Evolutionary conservation across 1,140 invertebrate species (phyloP), one percentile per base, ranked within the genome.

Genomic region (Maconellicoccus hirsutus): DNA sequence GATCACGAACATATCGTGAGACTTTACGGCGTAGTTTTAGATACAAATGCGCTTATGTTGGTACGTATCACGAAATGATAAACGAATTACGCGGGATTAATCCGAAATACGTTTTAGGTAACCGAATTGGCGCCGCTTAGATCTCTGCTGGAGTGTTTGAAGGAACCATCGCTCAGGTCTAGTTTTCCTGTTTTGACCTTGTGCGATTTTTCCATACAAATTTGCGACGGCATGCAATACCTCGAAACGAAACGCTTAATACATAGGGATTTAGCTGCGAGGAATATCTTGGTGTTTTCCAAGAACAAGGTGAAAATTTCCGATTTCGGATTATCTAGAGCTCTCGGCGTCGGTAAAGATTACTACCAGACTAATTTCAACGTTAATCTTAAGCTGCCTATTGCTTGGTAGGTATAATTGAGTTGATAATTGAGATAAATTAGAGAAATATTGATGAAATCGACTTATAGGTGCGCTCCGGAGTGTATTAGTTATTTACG

Each of bases 291-390:
- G 69, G 94, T 98, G 0, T 98, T 97, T 79, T 92, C 89, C 63
- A 96, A 96, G 79, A 91, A 94, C 77, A 94, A 92, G 82, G 94
- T 98, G 0, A 98, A 98, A 83, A 98, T 99, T 39, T 98, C 95
- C 8, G 96, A 98, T 80, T 98, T 98, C 80, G 96, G 96, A 2
- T 79, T 99, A 27, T 98, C 95, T 0, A 83, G 96, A 70, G 94
- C 94, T 0, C 79, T 98, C n/a, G 95, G 96, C 8, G 92, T 96
- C 69, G 96, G 95, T 7, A 98, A 98, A 80, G 96, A 99, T 81
- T 99, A 99, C 79, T 99, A 98, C 79, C 94, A 98, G 81, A 97
- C 94, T 1, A 98, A 98, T 81, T 98, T 98, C 78, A 98, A 95
- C 80, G 93, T 97, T 7, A 97, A 96, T 83, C 84, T 98, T 22